Base-by-base conservation (phyloP, 2,888 invertebrate genomes). In the Caenorhabditis afra region DNA sequence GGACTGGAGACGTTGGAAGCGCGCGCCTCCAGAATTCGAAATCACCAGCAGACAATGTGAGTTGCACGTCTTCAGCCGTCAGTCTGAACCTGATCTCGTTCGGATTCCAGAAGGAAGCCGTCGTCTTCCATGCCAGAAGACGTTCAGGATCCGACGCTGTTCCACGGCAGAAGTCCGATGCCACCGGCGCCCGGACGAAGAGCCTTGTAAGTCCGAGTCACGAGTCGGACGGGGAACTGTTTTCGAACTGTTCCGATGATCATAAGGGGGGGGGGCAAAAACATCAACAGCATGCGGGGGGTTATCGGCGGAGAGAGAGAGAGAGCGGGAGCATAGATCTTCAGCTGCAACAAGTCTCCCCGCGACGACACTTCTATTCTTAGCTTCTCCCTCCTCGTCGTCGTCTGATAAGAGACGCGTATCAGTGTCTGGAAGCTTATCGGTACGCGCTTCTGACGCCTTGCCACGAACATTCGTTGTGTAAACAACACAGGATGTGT, bases 1-100 rank as follows among this genome's bases (percentile, higher is more conserved):
- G 84, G 81, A 2, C 23, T 85, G 55, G 70, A 79, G 39, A 79
- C 75, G 14, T 59, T 84, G 37, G 67, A 79, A 3, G 55, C 67
- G 8, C 55, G 84, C 18, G 65, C 79, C 0, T 71, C 64, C 1
- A 55, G 79, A 29, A 76, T 70, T 1, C 11, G 49, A n/a, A 49
- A 68, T 4, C 47, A 55, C 5, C 61, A 61, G 22, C 23, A 12
- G 12, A n/a, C 52, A n/a, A 16, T 53, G 67, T 67, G 14, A 58
- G 67, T 55, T 29, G 5, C 45, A 45, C 8, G 7, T 16, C 45
- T n/a, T n/a, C n/a, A n/a, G n/a, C 3, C 45, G 12, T 45, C 45
- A n/a, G 4, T 4, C 45, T 37, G 14, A 2, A 20, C 20, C 4
- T 41, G 2, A 35, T 35, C 14, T 23, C 3, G 8, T 7, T 7